These are phyloP conservation scores for Drosophila leontia DNA, from an alignment of 1,140 invertebrate genomes.

Conservation along the genomic window DNA sequence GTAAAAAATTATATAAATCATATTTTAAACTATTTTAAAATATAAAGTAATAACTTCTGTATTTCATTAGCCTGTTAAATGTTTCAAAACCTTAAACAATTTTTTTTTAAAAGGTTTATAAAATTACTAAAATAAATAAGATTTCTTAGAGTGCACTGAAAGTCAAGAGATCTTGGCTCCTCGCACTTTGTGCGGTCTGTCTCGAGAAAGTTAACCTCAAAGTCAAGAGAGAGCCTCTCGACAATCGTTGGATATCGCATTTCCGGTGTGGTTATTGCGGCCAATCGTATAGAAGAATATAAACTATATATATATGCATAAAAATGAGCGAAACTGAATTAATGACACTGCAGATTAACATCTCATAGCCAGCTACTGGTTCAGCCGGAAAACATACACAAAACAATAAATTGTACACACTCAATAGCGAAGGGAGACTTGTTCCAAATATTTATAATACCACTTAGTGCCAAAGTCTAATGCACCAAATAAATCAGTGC, in stretches of 20 bases:
- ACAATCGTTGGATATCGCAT: constrained; percentile 63
- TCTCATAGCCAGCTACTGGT: constrained; percentile 50
- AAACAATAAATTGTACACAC: constrained; percentile 41
- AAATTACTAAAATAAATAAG: too few relatives aligned
- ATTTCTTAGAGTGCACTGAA: constrained; percentile 8
- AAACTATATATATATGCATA: constrained; percentile 11
- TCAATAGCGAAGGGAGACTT: constrained; percentile 34
- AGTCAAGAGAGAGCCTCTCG: constrained; percentile 23
- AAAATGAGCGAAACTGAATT: constrained; percentile 45
- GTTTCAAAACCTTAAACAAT: too few relatives aligned
- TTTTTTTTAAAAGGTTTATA: too few relatives aligned
- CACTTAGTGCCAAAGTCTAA: constrained; percentile 71
- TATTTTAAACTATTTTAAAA: neutral
- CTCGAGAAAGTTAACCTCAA: constrained; percentile 62
- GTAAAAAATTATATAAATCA: neutral
- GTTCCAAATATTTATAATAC: constrained; percentile 72
- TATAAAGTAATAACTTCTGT: too few relatives aligned
- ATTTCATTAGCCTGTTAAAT: too few relatives aligned
- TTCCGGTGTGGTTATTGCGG: constrained; percentile 75
- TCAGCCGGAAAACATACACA: constrained; percentile 32
- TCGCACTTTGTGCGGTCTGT: constrained; percentile 62
- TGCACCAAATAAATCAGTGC: constrained; percentile 77
- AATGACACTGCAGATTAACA: constrained; percentile 53
- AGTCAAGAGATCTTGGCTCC: constrained; percentile 54
- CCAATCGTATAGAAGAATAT: constrained; percentile 39